These are phyloP conservation scores for Mystacides longicornis DNA, from an alignment of 2,888 invertebrate species.

Conservation along the genomic window DNA sequence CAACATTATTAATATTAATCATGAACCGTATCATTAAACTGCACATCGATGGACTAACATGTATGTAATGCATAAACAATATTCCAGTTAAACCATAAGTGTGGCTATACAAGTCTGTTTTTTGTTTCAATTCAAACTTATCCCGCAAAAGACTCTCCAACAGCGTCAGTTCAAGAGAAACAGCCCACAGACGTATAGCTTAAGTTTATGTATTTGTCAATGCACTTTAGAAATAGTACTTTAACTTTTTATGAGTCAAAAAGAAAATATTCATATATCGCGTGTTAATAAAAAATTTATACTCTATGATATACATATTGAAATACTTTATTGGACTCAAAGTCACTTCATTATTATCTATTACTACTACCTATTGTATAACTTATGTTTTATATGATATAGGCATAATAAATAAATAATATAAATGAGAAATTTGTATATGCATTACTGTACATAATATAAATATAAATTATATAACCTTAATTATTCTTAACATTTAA, in stretches of 20 bases:
- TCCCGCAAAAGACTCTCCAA: background rate
- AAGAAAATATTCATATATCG: background rate
- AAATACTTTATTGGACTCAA: background rate
- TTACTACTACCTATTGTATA: background rate
- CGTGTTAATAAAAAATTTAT: background rate
- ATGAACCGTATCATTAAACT: background rate
- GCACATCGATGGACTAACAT: background rate
- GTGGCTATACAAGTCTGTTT: background rate
- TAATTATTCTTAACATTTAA: background rate
- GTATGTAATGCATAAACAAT: slow-evolving; percentile 4
- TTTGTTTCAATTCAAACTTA: background rate
- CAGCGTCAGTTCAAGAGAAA: background rate
- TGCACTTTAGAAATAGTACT: background rate
- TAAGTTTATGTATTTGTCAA: background rate
- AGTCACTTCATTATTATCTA: background rate
- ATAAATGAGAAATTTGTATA: slow-evolving; percentile 2
- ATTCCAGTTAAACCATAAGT: background rate
- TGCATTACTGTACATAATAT: slow-evolving; percentile 8
- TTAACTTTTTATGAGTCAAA: background rate
- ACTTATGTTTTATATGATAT: background rate
- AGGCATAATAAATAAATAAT: background rate
- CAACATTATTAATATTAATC: background rate
- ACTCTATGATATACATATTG: background rate
- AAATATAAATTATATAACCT: background rate
- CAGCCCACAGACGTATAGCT: background rate